Conservation (phyloP, 2,113 vertebrate species). For the Dasypus novemcinctus region DNA sequence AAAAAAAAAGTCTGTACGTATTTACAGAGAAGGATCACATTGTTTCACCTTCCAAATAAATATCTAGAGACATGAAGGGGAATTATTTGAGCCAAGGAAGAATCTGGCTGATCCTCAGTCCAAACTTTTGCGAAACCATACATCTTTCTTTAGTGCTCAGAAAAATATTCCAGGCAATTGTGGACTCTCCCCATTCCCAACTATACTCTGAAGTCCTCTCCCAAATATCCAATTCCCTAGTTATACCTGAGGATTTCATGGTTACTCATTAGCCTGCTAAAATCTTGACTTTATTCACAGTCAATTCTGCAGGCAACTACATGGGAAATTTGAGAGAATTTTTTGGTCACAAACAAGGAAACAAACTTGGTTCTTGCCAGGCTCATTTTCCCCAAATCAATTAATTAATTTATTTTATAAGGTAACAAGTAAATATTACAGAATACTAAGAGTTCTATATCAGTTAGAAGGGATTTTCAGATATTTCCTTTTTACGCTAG, state of each 20-base stretch:
- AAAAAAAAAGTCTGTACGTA: neutral
- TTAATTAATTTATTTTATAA: neutral
- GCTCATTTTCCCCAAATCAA: neutral
- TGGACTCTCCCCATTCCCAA: rapidly evolving
- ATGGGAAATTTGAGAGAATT: too few species aligned
- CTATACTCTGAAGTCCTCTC: neutral
- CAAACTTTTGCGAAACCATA: too few species aligned
- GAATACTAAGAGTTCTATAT: neutral
- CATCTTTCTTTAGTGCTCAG: neutral
- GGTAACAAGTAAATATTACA: neutral
- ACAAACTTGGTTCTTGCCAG: neutral
- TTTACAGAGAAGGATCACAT: neutral
- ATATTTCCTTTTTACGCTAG: rapidly evolving
- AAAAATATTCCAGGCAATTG: neutral
- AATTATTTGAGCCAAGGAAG: neutral
- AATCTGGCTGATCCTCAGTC: rapidly evolving
- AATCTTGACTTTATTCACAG: neutral
- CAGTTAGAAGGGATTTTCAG: neutral
- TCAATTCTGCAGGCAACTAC: neutral
- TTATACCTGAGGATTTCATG: neutral
- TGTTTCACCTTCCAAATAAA: too few species aligned
- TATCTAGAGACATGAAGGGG: rapidly evolving
- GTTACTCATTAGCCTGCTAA: too few species aligned
- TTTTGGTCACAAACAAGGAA: neutral
- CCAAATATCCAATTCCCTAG: too few species aligned